Conservation (phyloP, 2,797 vertebrate species). For the Pelobates cultripes region DNA sequence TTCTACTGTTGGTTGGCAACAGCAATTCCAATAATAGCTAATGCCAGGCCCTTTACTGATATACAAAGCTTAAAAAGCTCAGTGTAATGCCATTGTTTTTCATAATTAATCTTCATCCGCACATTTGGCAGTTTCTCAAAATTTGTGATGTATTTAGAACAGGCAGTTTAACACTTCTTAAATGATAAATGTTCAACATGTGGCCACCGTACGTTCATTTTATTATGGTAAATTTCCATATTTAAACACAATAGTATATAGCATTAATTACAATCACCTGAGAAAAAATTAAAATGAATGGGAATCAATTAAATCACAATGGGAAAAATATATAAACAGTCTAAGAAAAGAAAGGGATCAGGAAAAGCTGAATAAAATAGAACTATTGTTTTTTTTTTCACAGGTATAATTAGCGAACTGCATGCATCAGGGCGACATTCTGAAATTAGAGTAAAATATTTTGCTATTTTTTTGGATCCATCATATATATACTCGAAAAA, state of each 20-base stretch:
- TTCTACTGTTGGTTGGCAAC: too few relatives aligned
- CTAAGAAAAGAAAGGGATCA: neutral
- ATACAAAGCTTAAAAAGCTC: neutral
- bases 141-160: neutral
- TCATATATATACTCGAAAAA: too few relatives aligned
- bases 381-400: too few relatives aligned
- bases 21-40: too few relatives aligned
- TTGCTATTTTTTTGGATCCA: too few relatives aligned
- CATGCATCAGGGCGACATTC: too few relatives aligned
- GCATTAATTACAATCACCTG: conserved; percentile 16
- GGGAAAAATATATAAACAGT: conserved; percentile 6
- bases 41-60: too few relatives aligned
- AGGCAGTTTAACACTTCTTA: conserved; percentile 5
- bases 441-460: too few relatives aligned
- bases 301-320: conserved; percentile 4
- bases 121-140: conserved; percentile 1
- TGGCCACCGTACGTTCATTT: conserved; percentile 23
- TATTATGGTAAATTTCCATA: conserved; percentile 9
- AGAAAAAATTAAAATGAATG: neutral
- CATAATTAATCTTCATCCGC: neutral
- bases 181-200: conserved; percentile 30
- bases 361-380: neutral
- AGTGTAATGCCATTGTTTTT: neutral
- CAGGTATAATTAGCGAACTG: too few relatives aligned
- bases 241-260: conserved; percentile 4